Conservation (phyloP, 2,888 invertebrate genomes). For the Morinoia aosen region DNA sequence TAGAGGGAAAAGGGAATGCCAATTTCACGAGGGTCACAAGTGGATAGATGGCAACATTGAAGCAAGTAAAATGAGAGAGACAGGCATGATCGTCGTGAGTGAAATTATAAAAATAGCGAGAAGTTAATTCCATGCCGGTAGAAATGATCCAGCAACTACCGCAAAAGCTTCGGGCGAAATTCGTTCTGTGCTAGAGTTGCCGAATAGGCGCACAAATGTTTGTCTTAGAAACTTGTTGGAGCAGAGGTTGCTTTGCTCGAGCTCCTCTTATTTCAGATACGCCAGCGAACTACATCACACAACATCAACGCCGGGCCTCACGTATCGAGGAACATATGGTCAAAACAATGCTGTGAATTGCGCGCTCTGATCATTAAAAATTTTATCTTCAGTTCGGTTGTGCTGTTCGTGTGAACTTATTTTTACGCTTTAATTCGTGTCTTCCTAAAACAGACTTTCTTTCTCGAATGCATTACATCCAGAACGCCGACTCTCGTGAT, state of each 20-base stretch:
- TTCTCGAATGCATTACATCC: not conserved
- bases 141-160: not conserved
- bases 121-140: not conserved
- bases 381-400: not conserved
- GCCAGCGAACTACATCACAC: not conserved
- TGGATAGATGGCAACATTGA: not conserved
- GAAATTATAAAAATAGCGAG: not conserved
- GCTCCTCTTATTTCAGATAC: not conserved
- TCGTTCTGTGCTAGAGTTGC: not conserved
- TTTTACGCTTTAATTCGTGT: not conserved
- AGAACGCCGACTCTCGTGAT: not conserved
- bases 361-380: not conserved
- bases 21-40: conserved; percentile 2
- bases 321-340: not conserved
- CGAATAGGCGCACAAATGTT: not conserved
- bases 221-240: conserved; percentile 3
- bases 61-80: not conserved
- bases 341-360: not conserved
- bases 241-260: not conserved
- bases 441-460: not conserved
- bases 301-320: not conserved
- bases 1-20: conserved; percentile 11
- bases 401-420: not conserved
- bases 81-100: not conserved
- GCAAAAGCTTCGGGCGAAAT: not conserved